Evolutionary conservation across 2,113 vertebrate species (phyloP).

Genomic region (Nematolebias whitei): DNA sequence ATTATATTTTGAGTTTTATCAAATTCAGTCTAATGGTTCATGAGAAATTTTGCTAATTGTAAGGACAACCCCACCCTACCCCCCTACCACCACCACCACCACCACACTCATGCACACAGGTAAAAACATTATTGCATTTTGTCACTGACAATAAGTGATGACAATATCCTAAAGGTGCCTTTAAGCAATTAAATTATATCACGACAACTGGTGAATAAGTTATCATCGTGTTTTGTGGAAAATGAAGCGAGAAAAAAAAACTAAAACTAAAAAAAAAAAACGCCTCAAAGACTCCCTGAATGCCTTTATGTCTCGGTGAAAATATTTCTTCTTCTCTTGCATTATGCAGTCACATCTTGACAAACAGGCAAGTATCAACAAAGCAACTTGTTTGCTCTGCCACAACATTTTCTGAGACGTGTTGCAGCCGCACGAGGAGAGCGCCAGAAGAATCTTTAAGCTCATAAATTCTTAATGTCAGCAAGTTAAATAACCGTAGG

Average conservation of each 20-base stretch:
- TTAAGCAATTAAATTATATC: neutral
- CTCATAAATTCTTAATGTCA: slow-evolving; percentile 76
- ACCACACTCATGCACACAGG: too few relatives aligned
- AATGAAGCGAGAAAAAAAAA: neutral
- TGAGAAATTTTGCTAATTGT: too few relatives aligned
- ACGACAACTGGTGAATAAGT: too few relatives aligned
- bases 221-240: neutral
- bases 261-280: neutral
- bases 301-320: neutral
- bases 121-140: too few relatives aligned
- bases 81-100: too few relatives aligned
- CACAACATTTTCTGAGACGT: slow-evolving; percentile 36
- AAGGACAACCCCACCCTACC: too few relatives aligned
- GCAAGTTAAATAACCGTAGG: slow-evolving; percentile 67
- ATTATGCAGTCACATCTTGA: slow-evolving; percentile 27
- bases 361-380: slow-evolving; percentile 54
- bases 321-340: slow-evolving; percentile 8
- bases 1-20: too few relatives aligned
- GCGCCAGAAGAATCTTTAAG: slow-evolving; percentile 45
- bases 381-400: slow-evolving; percentile 57
- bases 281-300: slow-evolving; percentile 1
- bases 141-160: too few relatives aligned
- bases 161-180: neutral
- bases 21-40: too few relatives aligned
- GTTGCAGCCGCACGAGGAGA: slow-evolving; percentile 31